A percentile compares a stretch with the other conserved stretches of the same genome.
phyloP scores from a whole-genome alignment of 2,888 invertebrate genomes.

The Erebia ligea region DNA sequence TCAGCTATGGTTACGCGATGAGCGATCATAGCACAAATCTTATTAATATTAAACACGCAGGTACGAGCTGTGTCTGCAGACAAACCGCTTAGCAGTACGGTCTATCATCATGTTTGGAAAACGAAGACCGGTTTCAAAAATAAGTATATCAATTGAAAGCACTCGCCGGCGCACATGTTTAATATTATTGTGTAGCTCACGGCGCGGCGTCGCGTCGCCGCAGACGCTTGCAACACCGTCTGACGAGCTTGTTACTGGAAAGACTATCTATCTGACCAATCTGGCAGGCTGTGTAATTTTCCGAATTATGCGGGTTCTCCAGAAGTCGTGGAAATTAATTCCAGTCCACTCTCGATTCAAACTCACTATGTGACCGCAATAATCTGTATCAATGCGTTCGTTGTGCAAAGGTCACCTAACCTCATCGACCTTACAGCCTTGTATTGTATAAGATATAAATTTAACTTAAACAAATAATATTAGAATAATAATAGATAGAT shows the following conservation, averaged over 20 bases:
- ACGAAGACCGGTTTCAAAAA: conserved; percentile 77
- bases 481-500: not conserved
- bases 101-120: conserved; percentile 69
- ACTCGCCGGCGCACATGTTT: conserved; percentile 64
- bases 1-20: conserved; percentile 14
- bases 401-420: conserved; percentile 4
- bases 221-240: conserved; percentile 60
- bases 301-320: conserved; percentile 11
- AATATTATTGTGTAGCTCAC: conserved; percentile 72
- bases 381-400: conserved; percentile 6
- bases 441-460: no score
- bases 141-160: conserved; percentile 77
- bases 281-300: conserved; percentile 16
- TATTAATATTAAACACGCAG: conserved; percentile 26
- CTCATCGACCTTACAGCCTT: no score
- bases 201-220: conserved; percentile 45
- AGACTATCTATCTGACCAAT: conserved; percentile 54
- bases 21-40: conserved; percentile 17
- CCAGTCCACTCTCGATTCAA: conserved; percentile 1
- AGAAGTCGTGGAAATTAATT: conserved; percentile 10
- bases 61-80: conserved; percentile 30
- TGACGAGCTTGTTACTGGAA: conserved; percentile 27
- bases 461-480: no score
- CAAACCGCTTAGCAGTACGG: conserved; percentile 43
- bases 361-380: not conserved